Evolutionary conservation across 64 coral and sea anemone species (phyloP).

Genomic region (Montipora sp.): DNA sequence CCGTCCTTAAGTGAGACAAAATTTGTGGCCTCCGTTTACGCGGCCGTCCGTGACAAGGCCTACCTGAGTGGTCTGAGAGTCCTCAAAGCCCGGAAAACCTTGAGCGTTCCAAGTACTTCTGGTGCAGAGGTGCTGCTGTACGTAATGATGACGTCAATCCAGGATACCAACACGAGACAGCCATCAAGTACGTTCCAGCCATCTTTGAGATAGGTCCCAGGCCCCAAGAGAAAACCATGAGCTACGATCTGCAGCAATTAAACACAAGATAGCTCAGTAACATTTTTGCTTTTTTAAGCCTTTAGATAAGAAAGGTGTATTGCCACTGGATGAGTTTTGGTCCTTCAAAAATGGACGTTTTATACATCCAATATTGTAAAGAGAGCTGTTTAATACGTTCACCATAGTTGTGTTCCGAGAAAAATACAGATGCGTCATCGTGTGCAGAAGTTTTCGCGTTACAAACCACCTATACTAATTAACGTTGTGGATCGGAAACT

Average conservation of each 20-base stretch:
- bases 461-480: no score
- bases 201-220: constrained; percentile 75
- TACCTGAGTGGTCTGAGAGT: constrained; percentile 94
- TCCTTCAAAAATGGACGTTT: no score
- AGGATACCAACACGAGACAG: constrained; percentile 76
- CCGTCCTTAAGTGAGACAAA: no score
- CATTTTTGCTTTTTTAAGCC: no score
- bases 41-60: neutral
- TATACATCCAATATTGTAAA: no score
- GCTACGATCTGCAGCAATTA: constrained; percentile 63
- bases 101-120: constrained; percentile 80
- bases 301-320: no score
- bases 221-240: constrained; percentile 77
- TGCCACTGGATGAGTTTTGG: no score
- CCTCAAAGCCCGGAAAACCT: constrained; percentile 86
- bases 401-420: neutral
- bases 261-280: neutral
- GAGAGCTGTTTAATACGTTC: no score
- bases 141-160: constrained; percentile 89
- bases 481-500: no score
- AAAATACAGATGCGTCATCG: neutral
- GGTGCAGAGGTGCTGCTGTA: constrained; percentile 59
- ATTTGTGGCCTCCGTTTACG: no score
- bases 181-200: constrained; percentile 95
- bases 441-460: no score